Evolutionary conservation across 2,113 vertebrate species (phyloP).

Genomic region (Laterallus jamaicensis): DNA sequence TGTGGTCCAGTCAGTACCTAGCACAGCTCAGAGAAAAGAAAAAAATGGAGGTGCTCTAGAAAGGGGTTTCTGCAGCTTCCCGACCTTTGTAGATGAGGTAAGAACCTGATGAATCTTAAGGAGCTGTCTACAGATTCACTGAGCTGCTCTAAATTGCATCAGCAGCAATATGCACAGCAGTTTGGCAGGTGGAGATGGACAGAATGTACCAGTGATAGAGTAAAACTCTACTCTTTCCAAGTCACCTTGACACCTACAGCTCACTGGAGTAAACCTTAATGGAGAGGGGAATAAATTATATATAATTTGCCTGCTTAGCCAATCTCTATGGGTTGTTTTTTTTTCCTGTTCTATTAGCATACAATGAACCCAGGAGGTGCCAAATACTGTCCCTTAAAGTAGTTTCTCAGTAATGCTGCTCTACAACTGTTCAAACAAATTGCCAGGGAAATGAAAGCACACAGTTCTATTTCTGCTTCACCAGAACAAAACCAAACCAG

Average conservation of each 20-base stretch:
- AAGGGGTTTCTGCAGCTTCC: not conserved
- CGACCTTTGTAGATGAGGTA: not conserved
- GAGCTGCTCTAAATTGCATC: not conserved
- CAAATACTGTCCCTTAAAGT: not conserved
- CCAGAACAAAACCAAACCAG: not conserved
- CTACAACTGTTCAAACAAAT: not conserved
- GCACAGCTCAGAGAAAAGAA: not conserved
- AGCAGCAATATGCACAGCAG: not conserved
- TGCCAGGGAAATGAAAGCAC: not conserved
- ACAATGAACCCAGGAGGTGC: not conserved
- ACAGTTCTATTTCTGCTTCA: not conserved
- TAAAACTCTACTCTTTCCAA: not conserved
- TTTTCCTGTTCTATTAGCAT: not conserved
- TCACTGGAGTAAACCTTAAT: not conserved
- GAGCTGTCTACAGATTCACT: not conserved
- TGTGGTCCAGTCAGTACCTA: not conserved
- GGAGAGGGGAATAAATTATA: not conserved
- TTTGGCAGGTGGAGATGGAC: not conserved
- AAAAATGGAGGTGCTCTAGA: not conserved
- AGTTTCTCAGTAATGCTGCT: not conserved
- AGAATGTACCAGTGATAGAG: not conserved
- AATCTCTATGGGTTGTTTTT: not conserved
- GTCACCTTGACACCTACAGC: not conserved
- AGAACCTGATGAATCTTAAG: not conserved
- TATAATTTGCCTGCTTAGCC: not conserved